These are phyloP conservation scores for Liposcelis brunnea DNA, from an alignment of 2,888 invertebrate species.

Conservation along the genomic window DNA sequence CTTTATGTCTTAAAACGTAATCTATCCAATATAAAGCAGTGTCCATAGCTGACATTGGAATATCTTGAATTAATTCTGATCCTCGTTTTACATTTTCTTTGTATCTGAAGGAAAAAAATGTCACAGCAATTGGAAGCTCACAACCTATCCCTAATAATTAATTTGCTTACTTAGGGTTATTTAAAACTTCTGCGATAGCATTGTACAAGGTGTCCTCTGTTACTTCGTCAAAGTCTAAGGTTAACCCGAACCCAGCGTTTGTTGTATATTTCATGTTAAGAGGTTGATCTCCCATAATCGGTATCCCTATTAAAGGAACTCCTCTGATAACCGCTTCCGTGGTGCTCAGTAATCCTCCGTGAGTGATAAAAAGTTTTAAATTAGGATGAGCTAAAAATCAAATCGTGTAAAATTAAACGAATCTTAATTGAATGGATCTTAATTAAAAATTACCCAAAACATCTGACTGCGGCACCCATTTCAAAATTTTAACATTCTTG, in stretches of 20 bases:
- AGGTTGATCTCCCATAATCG: conserved; percentile 51
- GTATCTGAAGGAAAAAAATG: conserved; percentile 7
- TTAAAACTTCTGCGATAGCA: conserved; percentile 17
- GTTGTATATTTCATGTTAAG: conserved; percentile 36
- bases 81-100: not conserved
- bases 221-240: conserved; percentile 19
- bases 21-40: conserved; percentile 15
- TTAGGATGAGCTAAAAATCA: conserved; percentile 42
- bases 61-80: conserved; percentile 9
- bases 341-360: conserved; percentile 53
- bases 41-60: conserved; percentile 12
- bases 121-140: not conserved
- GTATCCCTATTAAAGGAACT: conserved; percentile 44
- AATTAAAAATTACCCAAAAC: conserved; percentile 24
- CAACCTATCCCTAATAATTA: no score
- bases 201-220: conserved; percentile 15
- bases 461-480: conserved; percentile 26
- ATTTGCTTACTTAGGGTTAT: conserved; percentile 17
- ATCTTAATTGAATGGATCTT: not conserved
- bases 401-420: conserved; percentile 7
- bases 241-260: conserved; percentile 35
- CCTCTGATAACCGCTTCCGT: conserved; percentile 48
- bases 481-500: conserved; percentile 23
- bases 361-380: conserved; percentile 48
- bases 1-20: conserved; percentile 16